These are phyloP conservation scores for Podarcis cretensis DNA, from an alignment of 2,113 vertebrate genomes.

Conservation along the genomic window DNA sequence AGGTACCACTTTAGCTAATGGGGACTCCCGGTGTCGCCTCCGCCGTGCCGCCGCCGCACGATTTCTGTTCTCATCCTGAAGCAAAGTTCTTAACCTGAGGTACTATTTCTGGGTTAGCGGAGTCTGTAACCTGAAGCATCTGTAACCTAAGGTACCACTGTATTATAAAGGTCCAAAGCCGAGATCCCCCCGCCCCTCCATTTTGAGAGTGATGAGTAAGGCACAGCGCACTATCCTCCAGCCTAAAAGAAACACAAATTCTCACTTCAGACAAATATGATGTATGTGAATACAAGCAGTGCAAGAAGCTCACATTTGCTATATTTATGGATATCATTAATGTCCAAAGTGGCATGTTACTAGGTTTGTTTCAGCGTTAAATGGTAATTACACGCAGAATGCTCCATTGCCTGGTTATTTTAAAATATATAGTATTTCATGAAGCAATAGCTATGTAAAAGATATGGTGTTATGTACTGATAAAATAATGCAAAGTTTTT, in stretches of 20 bases:
- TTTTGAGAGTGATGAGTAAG: not conserved
- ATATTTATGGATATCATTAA: slow-evolving; percentile 1
- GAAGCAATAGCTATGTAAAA: slow-evolving; percentile 47
- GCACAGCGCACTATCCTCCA: not conserved
- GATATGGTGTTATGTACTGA: slow-evolving; percentile 42
- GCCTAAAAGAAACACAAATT: not conserved
- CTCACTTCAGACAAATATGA: not conserved
- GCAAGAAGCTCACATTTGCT: not conserved
- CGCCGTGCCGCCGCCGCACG: too few relatives aligned
- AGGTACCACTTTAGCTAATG: too few relatives aligned
- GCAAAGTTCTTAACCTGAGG: too few relatives aligned
- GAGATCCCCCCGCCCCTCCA: too few relatives aligned
- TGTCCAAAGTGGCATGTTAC: not conserved
- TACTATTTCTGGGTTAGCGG: too few relatives aligned
- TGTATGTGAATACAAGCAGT: not conserved
- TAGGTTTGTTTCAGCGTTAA: slow-evolving; percentile 51
- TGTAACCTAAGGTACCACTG: too few relatives aligned
- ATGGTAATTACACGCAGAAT: slow-evolving; percentile 12
- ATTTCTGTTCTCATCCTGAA: too few relatives aligned
- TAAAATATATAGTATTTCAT: slow-evolving; percentile 33
- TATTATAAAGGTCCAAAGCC: not conserved
- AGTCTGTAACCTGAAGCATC: too few relatives aligned
- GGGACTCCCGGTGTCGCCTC: too few relatives aligned
- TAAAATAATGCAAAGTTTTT: slow-evolving; percentile 57
- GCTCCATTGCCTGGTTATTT: slow-evolving; percentile 30